Evolutionary conservation across 2,888 invertebrate genomes (phyloP).

Genomic region (Gryllus longicercus): DNA sequence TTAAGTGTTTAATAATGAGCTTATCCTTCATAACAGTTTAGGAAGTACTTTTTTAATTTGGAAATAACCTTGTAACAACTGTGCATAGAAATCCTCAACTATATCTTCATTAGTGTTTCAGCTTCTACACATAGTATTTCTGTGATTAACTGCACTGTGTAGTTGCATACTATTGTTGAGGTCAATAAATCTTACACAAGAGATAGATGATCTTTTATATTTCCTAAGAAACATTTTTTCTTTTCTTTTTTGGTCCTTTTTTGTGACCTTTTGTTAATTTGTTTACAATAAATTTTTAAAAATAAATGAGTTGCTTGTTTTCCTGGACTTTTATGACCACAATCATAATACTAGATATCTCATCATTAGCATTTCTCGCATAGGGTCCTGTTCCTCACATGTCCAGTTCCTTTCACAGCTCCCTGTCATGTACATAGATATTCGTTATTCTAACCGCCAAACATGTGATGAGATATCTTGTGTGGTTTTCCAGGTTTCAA

Average conservation of each 20-base stretch:
- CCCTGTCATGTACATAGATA: neutral
- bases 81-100: neutral
- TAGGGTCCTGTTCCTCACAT: neutral
- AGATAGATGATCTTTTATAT: conserved; percentile 6
- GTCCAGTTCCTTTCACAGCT: neutral
- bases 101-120: neutral
- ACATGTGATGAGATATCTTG: neutral
- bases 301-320: neutral
- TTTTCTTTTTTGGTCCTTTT: neutral
- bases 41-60: neutral
- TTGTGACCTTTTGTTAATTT: neutral
- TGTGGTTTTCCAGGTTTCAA: neutral
- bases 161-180: conserved; percentile 1
- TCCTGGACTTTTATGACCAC: neutral
- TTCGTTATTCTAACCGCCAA: neutral
- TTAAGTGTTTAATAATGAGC: conserved; percentile 17
- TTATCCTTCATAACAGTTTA: neutral
- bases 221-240: neutral
- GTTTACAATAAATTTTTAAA: too few species aligned
- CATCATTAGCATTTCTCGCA: neutral
- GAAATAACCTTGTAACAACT: too few species aligned
- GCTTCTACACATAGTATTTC: neutral
- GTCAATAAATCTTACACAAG: conserved; percentile 17
- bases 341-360: conserved; percentile 6
- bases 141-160: neutral